Base-by-base conservation (phyloP, 2,113 vertebrate species). In the Carettochelys insculpta region DNA sequence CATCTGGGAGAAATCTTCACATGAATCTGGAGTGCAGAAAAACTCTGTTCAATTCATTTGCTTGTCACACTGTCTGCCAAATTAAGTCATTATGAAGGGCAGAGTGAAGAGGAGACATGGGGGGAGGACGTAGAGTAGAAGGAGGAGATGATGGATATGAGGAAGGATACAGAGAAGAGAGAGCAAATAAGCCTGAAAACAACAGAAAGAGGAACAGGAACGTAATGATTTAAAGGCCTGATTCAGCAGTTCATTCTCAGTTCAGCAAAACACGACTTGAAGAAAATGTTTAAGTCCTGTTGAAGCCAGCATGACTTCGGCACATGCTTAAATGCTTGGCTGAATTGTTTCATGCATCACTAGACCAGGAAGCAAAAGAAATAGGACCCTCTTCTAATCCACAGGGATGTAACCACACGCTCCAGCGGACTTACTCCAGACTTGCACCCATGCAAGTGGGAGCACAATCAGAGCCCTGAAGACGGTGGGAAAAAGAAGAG, bases 1-100 rank as follows among this genome's bases (percentile, higher is more conserved):
- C 97, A 91, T 93, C 96, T 96, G 97, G 95, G 95, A 97, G 96
- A 94, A 96, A 97, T 96, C 97, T 97, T 95, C 96, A 88, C 88
- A 97, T 90, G 97, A 97, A 97, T 96, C 96, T 93, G 89, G 93
- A 97, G 96, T 85, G 87, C 78, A 85, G 94, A 89, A 94, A 92
- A 96, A 92, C 92, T 88, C 52, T 0, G 94, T 95, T 96, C 87
- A 2, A 96, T 96, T 96, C 96, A 87, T 91, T 90, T 1, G 4
- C 93, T 95, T 97, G 96, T 97, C 97, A 97, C 86, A 17, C 94
- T 96, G 95, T 92, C 87, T 95, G 95, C 95, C 93, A 96, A 96
- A 97, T 97, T 94, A 96, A 98, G 97, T 95, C 97, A 87, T 97
- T 96, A 91, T 38, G 92, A 92, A 96, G 97, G 96, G 92, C 94